phyloP scores from a whole-genome alignment of 2,113 vertebrate genomes.

The Corvus moneduloides region DNA sequence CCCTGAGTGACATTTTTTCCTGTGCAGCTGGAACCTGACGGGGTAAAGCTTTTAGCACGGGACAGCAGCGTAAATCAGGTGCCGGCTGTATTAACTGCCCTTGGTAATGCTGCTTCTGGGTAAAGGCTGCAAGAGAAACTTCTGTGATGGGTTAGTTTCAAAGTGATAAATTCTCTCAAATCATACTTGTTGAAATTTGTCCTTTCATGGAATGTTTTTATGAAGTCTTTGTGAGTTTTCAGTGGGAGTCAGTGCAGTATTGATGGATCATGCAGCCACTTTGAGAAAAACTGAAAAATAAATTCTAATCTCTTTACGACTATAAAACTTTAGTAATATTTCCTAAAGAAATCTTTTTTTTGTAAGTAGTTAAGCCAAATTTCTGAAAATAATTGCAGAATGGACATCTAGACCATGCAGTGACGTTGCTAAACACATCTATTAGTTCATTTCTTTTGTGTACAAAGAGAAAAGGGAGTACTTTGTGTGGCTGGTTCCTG shows the following conservation, averaged over 20 bases:
- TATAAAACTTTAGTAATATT: not conserved
- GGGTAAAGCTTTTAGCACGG: not conserved
- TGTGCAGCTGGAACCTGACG: not conserved
- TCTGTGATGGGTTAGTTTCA: not conserved
- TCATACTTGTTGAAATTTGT: not conserved
- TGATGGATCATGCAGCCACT: not conserved
- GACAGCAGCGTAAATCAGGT: not conserved
- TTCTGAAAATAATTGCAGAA: not conserved
- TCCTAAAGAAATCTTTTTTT: not conserved
- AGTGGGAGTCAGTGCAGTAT: not conserved
- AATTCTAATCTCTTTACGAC: not conserved
- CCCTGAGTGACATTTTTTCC: not conserved
- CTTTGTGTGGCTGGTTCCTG: not conserved
- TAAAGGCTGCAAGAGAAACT: not conserved
- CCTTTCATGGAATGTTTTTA: not conserved
- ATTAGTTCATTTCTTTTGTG: not conserved
- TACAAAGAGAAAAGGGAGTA: not conserved
- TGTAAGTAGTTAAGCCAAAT: not conserved
- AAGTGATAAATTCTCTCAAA: not conserved
- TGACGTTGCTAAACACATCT: not conserved
- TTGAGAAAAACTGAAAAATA: not conserved
- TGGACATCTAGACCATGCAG: not conserved
- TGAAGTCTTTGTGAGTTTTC: not conserved
- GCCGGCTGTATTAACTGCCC: not conserved
- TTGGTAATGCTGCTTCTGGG: rapidly evolving